Conservation (phyloP, 2,888 invertebrate species). For the Odontocolon sp. region DNA sequence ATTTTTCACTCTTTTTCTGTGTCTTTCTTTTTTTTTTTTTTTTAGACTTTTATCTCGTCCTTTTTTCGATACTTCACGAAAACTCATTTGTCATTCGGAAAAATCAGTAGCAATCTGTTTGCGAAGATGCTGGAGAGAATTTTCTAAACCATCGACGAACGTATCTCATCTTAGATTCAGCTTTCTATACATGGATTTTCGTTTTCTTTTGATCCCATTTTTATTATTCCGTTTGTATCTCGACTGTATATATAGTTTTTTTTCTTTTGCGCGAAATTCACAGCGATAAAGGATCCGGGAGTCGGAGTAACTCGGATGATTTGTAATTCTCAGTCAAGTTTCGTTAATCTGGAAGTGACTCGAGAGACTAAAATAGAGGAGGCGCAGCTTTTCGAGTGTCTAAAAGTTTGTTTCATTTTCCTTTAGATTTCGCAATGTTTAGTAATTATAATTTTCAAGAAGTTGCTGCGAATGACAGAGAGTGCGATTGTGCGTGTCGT, state of each 20-base stretch:
- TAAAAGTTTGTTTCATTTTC: conserved; percentile 9
- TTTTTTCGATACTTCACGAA: no score
- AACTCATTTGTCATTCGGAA: conserved; percentile 18
- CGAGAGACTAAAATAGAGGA: neutral
- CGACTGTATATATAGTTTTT: neutral
- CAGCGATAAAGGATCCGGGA: conserved; percentile 3
- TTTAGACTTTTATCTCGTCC: no score
- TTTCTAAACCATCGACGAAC: conserved; percentile 3
- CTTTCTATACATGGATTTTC: neutral
- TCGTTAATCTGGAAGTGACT: neutral
- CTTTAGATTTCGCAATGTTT: neutral
- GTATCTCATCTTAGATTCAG: conserved; percentile 15
- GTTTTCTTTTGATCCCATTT: neutral
- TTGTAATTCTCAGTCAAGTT: conserved; percentile 34
- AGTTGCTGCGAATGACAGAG: conserved; percentile 15
- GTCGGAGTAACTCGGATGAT: conserved; percentile 14
- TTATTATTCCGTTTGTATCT: neutral
- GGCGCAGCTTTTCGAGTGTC: conserved; percentile 10
- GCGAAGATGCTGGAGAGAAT: neutral
- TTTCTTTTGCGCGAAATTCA: neutral
- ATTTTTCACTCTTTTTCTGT: conserved; percentile 6
- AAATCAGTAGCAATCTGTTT: conserved; percentile 1
- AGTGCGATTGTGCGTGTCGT: neutral
- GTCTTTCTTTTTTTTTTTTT: no score
- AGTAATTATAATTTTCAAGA: conserved; percentile 29